phyloP scores from a whole-genome alignment of 2,113 vertebrate genomes.

The Gallinago undulata region DNA sequence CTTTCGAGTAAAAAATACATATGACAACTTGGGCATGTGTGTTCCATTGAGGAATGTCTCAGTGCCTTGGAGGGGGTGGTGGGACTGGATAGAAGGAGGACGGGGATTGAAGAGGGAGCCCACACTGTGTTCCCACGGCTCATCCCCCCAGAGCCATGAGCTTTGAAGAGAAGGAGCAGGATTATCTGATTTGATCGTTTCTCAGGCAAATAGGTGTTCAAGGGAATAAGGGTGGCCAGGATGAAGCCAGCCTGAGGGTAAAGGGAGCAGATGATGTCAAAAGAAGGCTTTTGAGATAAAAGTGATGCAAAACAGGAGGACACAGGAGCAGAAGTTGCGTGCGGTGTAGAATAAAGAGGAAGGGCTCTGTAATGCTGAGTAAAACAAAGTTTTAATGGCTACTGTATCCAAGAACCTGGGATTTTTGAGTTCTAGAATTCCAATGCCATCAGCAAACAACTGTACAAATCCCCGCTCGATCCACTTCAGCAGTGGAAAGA shows the following conservation, averaged over 20 bases:
- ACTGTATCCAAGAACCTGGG: background rate
- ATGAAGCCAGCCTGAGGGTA: background rate
- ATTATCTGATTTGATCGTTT: background rate
- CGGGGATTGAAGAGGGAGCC: background rate
- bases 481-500: background rate
- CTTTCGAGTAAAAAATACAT: background rate
- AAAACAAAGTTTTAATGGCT: background rate
- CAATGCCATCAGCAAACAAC: background rate
- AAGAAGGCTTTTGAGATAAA: background rate
- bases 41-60: background rate
- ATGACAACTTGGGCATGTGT: fast-evolving
- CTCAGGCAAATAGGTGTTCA: background rate
- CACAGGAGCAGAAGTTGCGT: background rate
- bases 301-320: background rate
- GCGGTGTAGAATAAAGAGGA: background rate
- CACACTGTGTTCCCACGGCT: fast-evolving
- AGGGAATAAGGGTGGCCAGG: background rate
- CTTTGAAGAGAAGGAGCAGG: background rate
- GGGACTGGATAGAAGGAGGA: background rate
- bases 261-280: background rate
- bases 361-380: background rate
- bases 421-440: background rate
- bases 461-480: background rate
- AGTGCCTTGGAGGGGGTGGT: background rate
- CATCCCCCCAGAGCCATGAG: background rate